phyloP scores from a whole-genome alignment of 2,113 vertebrate species.

The Nothoprocta pentlandii region DNA sequence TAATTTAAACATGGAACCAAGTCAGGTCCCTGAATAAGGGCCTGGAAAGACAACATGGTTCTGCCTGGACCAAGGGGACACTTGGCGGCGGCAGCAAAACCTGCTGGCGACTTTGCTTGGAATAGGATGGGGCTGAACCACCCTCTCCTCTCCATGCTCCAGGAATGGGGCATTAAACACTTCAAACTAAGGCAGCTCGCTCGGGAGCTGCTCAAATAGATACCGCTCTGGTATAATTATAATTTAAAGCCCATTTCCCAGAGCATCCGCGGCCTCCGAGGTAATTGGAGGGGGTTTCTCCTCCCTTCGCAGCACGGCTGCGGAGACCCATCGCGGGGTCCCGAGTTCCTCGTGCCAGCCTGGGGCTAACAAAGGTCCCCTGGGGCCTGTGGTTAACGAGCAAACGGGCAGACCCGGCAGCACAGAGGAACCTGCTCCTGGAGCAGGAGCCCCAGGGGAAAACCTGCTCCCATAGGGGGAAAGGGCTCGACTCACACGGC shows the following conservation, averaged over 20 bases:
- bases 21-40: fast-evolving
- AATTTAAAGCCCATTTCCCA: conserved; percentile 27
- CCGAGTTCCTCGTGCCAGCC: fast-evolving
- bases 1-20: not conserved
- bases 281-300: conserved; percentile 17
- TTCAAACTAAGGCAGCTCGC: not conserved
- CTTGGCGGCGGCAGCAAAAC: not conserved
- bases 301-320: not conserved
- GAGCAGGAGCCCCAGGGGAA: not conserved
- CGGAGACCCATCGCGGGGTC: not conserved
- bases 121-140: not conserved
- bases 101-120: fast-evolving
- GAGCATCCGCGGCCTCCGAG: not conserved
- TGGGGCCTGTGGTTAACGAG: fast-evolving
- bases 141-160: fast-evolving
- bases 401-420: fast-evolving
- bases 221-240: not conserved
- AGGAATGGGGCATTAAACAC: fast-evolving
- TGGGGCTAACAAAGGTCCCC: fast-evolving
- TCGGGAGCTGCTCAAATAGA: not conserved
- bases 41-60: not conserved
- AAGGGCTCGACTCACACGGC: not conserved
- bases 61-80: fast-evolving
- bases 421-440: not conserved
- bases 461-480: fast-evolving